Conservation (phyloP, 2,113 vertebrate species). For the Myotis yumanensis region DNA sequence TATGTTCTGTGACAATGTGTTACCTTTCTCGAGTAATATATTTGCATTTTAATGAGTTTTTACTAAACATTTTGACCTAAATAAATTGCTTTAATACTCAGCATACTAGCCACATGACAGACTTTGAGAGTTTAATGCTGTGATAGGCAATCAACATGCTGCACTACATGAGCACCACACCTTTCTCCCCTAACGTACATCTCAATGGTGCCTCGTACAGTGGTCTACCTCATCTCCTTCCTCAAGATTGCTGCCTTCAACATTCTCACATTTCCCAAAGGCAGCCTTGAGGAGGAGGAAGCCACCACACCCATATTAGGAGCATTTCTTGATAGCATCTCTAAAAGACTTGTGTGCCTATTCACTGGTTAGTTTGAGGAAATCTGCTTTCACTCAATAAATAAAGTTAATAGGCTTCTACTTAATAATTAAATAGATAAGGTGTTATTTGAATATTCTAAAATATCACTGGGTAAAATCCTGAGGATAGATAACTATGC, state of each 20-base stretch:
- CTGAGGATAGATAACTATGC: not conserved
- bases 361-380: not conserved
- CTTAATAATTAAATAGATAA: not conserved
- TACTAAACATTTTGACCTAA: constrained; percentile 52
- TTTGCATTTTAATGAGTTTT: constrained; percentile 72
- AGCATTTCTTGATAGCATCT: not conserved
- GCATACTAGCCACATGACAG: not conserved
- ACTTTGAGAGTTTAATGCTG: not conserved
- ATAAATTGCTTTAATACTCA: constrained; percentile 46
- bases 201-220: not conserved
- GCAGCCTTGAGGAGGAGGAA: not conserved
- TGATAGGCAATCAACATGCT: not conserved
- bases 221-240: not conserved
- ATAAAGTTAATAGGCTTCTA: not conserved
- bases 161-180: not conserved
- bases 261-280: not conserved
- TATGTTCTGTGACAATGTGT: constrained; percentile 53
- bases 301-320: not conserved
- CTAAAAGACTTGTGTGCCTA: not conserved
- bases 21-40: constrained; percentile 60
- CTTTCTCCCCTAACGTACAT: not conserved
- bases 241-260: not conserved
- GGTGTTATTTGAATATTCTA: not conserved
- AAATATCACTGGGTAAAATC: not conserved
- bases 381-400: not conserved